These are phyloP conservation scores for Danio rerio DNA, from an alignment of 2,113 vertebrate species.

Conservation along the genomic window DNA sequence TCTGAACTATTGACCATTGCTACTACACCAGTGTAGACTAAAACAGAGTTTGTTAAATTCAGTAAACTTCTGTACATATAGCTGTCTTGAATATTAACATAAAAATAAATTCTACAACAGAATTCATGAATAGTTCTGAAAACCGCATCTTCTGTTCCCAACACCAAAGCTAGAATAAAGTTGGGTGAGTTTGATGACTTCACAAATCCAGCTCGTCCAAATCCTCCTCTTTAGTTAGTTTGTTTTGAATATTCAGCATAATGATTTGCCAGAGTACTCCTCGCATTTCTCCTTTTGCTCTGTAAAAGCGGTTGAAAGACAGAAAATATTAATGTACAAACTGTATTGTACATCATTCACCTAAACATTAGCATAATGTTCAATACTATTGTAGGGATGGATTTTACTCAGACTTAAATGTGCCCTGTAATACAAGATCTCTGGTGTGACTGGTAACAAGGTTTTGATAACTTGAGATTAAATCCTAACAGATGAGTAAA, in stretches of 20 bases:
- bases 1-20: neutral
- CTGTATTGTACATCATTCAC: no score
- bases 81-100: neutral
- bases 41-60: neutral
- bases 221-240: neutral
- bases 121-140: neutral
- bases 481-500: no score
- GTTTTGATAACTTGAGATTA: no score
- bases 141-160: conserved; percentile 11
- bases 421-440: no score
- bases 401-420: no score
- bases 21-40: neutral
- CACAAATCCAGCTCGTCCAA: neutral
- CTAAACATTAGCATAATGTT: no score
- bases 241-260: neutral
- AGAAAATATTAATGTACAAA: no score
- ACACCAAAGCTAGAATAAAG: conserved; percentile 9
- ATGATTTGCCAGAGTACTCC: conserved; percentile 40
- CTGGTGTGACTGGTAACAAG: no score
- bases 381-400: no score
- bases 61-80: conserved; percentile 18
- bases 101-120: conserved; percentile 14
- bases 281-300: conserved; percentile 53
- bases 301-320: neutral
- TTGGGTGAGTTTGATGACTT: neutral